Base-by-base conservation (phyloP, 2,113 vertebrate genomes). In the Brachyhypopomus gauderio region DNA sequence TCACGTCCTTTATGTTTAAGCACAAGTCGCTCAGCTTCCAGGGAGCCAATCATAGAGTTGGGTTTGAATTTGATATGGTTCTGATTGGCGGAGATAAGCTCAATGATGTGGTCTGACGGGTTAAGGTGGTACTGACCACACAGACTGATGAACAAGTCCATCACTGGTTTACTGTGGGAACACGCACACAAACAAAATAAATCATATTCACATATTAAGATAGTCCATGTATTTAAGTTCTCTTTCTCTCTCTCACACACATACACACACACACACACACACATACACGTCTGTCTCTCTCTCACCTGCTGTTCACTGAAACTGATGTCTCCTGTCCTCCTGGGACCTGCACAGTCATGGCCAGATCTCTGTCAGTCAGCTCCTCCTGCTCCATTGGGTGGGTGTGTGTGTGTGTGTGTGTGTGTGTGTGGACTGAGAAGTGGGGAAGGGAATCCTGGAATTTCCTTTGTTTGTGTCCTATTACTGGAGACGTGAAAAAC, bases 71-170 rank as follows among this genome's bases (percentile, higher is more conserved):
- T 93, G 85, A 98, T 91, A 83, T 86, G 91, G 48, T 91, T 95
- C 55, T 95, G 95, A 88, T 97, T 96, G 71, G 90, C 85, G 19
- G 97, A 96, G 6, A 97, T 82, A 27, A 98, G 80, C 77, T 98
- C 96, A 20, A 98, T 92, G 0, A 94, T 94, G 82, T 97, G 93
- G 86, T 96, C 94, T 1, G 96, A 95, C 4, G 97, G 97, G 85
- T 97, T 96, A 89, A 99, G 93, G 88, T 90, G 97, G 90, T 98
- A 94, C 27, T 93, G 95, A 16, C 95, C 96, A 86, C 97, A 99
- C 27, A 98, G 94, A 66, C 94, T 94, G 82, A 98, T 94, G 80
- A 98, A 70, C 64, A 99, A 84, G 89, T 99, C 97, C 96, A 98
- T 98, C 93, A 96, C 95, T 0, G 97, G 95, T 89, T 96, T 96